Evolutionary conservation across 2,888 invertebrate species (phyloP), one percentile per base, ranked within the genome.

Genomic region (Coenonympha glycerion): DNA sequence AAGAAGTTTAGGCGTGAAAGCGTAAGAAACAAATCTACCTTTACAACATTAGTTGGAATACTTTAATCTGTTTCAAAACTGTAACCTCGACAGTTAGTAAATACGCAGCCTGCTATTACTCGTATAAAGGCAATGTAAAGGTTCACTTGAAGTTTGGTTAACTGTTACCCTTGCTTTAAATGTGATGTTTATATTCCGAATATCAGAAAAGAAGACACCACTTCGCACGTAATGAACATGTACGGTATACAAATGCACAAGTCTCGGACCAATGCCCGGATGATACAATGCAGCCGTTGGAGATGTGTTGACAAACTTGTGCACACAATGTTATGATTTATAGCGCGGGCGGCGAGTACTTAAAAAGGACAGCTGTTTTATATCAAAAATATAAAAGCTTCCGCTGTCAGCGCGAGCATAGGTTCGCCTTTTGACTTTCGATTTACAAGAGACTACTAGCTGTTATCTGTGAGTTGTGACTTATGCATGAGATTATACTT

Each of bases 271-370:
- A 19, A 37, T 19, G 46, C 22, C 45, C 21, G 24, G 18, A 42
- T 50, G 53, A 55, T 47, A 47, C 45, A 55, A 26, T 36, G 40
- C 53, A 47, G 36, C 47, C 41, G 41, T 24, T 9, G 39, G 8
- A 36, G 26, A 37, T 41, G 49, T 36, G 50, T 50, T 54, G 54
- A 58, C 53, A 58, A 55, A 50, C 53, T 55, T 55, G 51, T 58
- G 56, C 48, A 48, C 45, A 52, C 52, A 55, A 44, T 44, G 50
- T 48, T 57, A 56, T 57, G 55, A 57, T 60, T 55, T 54, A 57
- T 52, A 45, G 37, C 34, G 49, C 49, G 53, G 34, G 49, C 49
- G 55, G 34, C 41, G 52, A 55, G 52, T 52, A 53, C 56, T 60
- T 56, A 54, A 52, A 44, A 31, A 47, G 13, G 52, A 50, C 52